Base-by-base conservation (phyloP, 2,888 invertebrate genomes). In the Sesia apiformis region DNA sequence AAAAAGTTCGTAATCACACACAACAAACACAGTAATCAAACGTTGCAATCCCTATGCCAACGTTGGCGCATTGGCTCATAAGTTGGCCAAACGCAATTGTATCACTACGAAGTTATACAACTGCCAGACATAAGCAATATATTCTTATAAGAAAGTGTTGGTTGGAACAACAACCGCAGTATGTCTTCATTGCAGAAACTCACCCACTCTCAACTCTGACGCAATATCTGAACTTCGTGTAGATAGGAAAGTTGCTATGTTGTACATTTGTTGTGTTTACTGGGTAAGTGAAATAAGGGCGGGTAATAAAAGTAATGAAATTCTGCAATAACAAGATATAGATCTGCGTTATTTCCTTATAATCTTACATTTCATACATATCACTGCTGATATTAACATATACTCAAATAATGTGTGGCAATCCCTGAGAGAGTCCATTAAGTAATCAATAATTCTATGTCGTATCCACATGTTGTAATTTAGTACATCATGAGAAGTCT, bases 131-230 rank as follows among this genome's bases (percentile, higher is more conserved):
- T 67, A 67, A 67, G 75, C 78, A 72, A 83, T 84, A 84, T 81
- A 84, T 84, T 79, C 78, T 80, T 77, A 77, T 83, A 81, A 81
- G 75, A 74, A 76, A 76, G 75, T 76, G 77, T 74, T 73, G 69
- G 67, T 62, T 57, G 60, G 53, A 71, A 67, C 72, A 76, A 74
- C 68, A 66, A 58, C 59, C 66, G 69, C 72, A 70, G 78, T 84
- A 78, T 76, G 67, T 82, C 81, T 81, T 80, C 80, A 84, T 83
- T 80, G 71, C 69, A 63, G 61, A 60, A 23, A 65, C 60, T 62
- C 61, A 60, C 57, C 53, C 61, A 59, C 60, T 62, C 61, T 60
- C 60, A 63, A 66, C 61, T 65, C 67, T 73, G 75, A 70, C 67
- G 70, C 68, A 67, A 74, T 73, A 75, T 73, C 64, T 69, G 63